Evolutionary conservation across 1,140 invertebrate genomes (phyloP), one percentile per base, ranked within the genome.

Genomic region (Papilio helenus): DNA sequence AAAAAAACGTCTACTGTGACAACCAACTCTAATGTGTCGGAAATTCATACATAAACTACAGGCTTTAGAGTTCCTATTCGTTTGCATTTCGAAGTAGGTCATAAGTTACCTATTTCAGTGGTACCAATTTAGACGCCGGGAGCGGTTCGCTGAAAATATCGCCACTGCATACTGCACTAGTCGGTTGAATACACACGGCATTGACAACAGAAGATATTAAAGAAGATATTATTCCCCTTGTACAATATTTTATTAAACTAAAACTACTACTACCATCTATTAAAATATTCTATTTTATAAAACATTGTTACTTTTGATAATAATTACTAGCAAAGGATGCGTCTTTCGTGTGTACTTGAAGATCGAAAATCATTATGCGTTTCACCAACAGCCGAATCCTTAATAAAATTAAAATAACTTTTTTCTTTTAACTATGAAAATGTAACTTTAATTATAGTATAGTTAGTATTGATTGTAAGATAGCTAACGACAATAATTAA

Each of bases 61-160:
- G 14, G 5, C 12, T 29, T 39, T 88, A 86, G 79, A 83, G 73
- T 61, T 71, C 68, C 49, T 86, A 86, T 90, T 87, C 34, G 72
- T 71, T 61, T 87, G 82, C 44, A 79, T 68, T 42, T 72, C 82
- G 85, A 93, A 92, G 79, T 94, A 87, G 93, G 93, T 94, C 92
- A 93, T 86, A 84, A 83, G 79, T 88, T 82, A 82, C 88, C 89
- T 93, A 93, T 94, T 93, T 93, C 80, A 85, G 89, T 79, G 86
- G 80, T 81, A 83, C 77, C 82, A 84, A 76, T 87, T 91, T 85
- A 81, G 87, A 88, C 89, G 88, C 87, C 84, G 85, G 85, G 86
- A 87, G 88, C 79, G 81, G 89, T 88, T 86, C 86, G 89, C 86
- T 89, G 80, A 90, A 93, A 92, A 93, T 92, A 91, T 85, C 85